Evolutionary conservation across 2,797 vertebrate species (phyloP), one percentile per base, ranked within the genome.

Genomic region (Oryzias dopingdopingensis): DNA sequence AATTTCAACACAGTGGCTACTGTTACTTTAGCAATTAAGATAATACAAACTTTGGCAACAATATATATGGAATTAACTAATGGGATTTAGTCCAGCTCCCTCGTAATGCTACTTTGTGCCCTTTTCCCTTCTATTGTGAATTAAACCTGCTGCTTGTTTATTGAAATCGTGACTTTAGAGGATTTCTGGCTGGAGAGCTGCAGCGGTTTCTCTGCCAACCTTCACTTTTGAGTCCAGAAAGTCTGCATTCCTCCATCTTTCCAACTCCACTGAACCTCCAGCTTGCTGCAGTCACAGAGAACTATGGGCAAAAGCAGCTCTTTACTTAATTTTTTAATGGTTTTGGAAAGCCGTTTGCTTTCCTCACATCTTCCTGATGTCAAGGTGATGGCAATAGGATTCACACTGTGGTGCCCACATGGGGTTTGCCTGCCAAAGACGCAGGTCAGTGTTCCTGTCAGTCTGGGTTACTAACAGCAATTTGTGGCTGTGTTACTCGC

Each of bases 171-270:
- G 78, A 80, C 76, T 81, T 80, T 68, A 63, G 65, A 72, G 71
- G 71, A 80, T 75, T 73, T 72, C 62, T 50, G 58, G 58, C 24
- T 84, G 82, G 82, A 84, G 69, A 42, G 0, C 22, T 3, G 37
- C 13, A 50, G 24, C n/a, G 20, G 4, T 71, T 78, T 75, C 63
- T 64, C 69, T 75, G 79, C 83, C 85, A 88, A 57, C 42, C 72
- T 76, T 69, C 59, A 46, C 59, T 78, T 10, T 37, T 18, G 43
- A 42, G 37, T 70, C 77, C 81, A 84, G 65, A 79, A 63, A 62
- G 59, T 59, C 55, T 56, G 61, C 85, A 87, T 88, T 89, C 88
- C 85, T 61, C 32, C 42, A 51, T 68, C 73, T 70, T 63, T 64
- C 77, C 56, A 81, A 62, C 67, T 65, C 59, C 14, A 54, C 64